Evolutionary conservation across 1,140 invertebrate genomes (phyloP), one percentile per base, ranked within the genome.

Genomic region (Zaprionus inermis): DNA sequence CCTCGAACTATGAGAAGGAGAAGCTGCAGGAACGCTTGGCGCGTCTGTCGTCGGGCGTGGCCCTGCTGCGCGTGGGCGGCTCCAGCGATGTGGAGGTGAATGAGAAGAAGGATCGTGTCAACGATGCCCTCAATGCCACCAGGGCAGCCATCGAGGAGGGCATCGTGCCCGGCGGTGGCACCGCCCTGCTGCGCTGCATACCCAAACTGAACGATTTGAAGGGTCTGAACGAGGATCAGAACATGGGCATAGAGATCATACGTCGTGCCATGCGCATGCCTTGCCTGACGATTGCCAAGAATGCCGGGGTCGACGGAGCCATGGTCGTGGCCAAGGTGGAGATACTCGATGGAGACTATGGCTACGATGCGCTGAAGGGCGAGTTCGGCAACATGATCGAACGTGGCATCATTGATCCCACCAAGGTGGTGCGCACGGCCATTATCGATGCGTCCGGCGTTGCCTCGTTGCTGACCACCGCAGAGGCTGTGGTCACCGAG

Each of bases 371-470:
- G 0, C 86, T 99, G 18, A 98, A 97, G 76, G 96, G 97, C 90
- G 96, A 98, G 93, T 99, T 97, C 93, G 97, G 98, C 1, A 97
- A 99, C 92, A 97, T 99, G 96, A 97, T 99, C 82, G 96, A 98
- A 82, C 96, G 96, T 81, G 99, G 99, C 74, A 99, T 99, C 82
- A 99, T 99, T 92, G 99, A 99, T 93, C 99, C 99, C 9, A 99
- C 99, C 3, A 99, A 99, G 93, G 97, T 99, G 78, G 98, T 99
- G 0, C 94, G 98, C 85, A 99, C 98, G 56, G 98, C 98, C 1
- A 93, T 99, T n/a, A 97, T 98, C n/a, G 98, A 99, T 94, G 99
- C 99, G 10, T 97, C 98, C 67, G 98, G 99, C 60, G 98, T 99
- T 20, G 98, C 99, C 2, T 99, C 98, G 0, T 93, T 99, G 0